Evolutionary conservation across 1,140 invertebrate genomes (phyloP).

Genomic region (Macrobrachium nipponense): DNA sequence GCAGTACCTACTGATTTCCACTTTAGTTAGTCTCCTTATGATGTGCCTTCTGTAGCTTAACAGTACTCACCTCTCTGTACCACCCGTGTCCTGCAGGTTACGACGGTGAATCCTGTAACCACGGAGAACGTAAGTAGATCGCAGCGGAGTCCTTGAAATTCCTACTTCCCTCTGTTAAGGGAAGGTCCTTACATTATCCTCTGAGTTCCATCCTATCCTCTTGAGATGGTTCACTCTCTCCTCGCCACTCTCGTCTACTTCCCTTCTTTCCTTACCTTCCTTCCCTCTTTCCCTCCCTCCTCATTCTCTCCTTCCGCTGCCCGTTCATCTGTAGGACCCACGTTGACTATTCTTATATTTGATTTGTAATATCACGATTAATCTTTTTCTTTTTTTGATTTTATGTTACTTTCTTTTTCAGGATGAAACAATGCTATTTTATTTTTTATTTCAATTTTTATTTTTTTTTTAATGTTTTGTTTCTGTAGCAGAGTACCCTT

Average conservation of each 20-base stretch:
- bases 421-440: too few species aligned
- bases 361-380: too few species aligned
- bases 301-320: background rate
- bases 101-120: conserved; percentile 38
- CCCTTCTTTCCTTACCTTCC: background rate
- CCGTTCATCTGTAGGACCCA: background rate
- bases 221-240: background rate
- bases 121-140: conserved; percentile 45
- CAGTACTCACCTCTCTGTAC: conserved; percentile 17
- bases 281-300: background rate
- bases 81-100: conserved; percentile 40
- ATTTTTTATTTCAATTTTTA: too few species aligned
- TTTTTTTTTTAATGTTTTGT: too few species aligned
- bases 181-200: background rate
- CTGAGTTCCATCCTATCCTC: background rate
- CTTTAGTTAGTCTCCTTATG: too few species aligned
- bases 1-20: too few species aligned
- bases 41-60: background rate
- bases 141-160: background rate
- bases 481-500: too few species aligned
- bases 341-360: background rate
- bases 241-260: background rate
- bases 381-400: too few species aligned
- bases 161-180: background rate
- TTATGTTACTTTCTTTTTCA: too few species aligned